A percentile compares a stretch with the other conserved stretches of the same genome.
These are phyloP conservation scores for Acanthurus lineatus DNA, from an alignment of 2,797 vertebrate species.

Conservation along the genomic window DNA sequence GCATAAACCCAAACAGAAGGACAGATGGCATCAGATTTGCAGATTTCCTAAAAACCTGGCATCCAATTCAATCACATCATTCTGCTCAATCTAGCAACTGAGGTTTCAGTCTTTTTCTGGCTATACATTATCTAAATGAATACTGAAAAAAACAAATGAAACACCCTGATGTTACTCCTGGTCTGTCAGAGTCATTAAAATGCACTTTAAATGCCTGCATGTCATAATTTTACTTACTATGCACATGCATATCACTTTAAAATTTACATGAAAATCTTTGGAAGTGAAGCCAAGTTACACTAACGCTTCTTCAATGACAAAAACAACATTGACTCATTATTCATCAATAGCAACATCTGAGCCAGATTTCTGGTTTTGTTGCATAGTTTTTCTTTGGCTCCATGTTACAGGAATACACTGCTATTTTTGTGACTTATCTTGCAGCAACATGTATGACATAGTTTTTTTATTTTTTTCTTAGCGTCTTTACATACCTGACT, in stretches of 20 bases:
- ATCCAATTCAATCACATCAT: constrained; percentile 31
- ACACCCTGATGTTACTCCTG: not conserved
- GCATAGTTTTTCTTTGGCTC: not conserved
- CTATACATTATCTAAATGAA: not conserved
- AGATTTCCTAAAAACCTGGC: constrained; percentile 42
- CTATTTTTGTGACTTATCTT: not conserved
- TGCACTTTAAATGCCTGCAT: not conserved
- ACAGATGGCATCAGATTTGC: constrained; percentile 52
- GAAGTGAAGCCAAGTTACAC: not conserved
- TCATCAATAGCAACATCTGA: not conserved
- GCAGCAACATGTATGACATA: not conserved
- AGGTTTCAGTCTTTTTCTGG: not conserved
- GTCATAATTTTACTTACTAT: not conserved
- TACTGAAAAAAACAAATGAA: not conserved
- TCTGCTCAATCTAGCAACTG: constrained; percentile 17
- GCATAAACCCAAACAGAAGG: constrained; percentile 47
- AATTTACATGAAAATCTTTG: not conserved
- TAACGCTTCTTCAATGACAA: not conserved
- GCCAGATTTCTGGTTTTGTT: not conserved
- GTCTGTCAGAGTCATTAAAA: constrained; percentile 4
- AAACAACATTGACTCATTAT: not conserved
- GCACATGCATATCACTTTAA: not conserved
- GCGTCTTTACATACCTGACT: constrained; percentile 88
- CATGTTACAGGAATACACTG: not conserved
- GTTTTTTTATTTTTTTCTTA: not conserved